Evolutionary conservation across 2,797 vertebrate species (phyloP).

Genomic region (Darevskia mixta): DNA sequence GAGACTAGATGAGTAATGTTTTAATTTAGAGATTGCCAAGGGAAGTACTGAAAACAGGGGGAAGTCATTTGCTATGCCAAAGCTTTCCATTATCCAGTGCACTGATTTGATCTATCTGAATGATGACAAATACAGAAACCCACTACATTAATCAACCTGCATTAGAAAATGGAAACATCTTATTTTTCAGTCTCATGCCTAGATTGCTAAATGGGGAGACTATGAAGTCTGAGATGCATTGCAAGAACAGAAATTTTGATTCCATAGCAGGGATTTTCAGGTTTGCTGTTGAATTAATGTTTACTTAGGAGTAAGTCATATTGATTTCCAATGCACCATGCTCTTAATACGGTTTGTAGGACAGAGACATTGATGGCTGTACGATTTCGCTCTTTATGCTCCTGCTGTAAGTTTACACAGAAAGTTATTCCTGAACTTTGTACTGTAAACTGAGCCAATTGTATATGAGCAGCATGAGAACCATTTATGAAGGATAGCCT

Average conservation of each 20-base stretch:
- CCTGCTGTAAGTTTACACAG: not conserved
- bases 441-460: not conserved
- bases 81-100: not conserved
- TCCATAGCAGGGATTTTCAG: not conserved
- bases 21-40: not conserved
- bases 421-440: not conserved
- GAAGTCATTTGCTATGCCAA: not conserved
- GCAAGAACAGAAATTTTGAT: not conserved
- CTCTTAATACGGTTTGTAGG: not conserved
- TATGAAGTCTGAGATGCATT: not conserved
- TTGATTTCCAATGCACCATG: not conserved
- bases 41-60: not conserved
- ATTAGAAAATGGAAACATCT: not conserved
- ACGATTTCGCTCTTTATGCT: not conserved
- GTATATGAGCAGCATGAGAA: not conserved
- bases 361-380: not conserved
- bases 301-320: not conserved
- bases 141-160: not conserved
- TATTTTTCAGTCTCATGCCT: not conserved
- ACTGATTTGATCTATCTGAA: conserved; percentile 9
- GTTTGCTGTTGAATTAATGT: not conserved
- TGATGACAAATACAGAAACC: not conserved
- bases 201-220: not conserved
- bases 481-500: not conserved
- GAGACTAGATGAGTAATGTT: not conserved